Percentiles rank a stretch among this genome's conserved stretches.
phyloP scores from a whole-genome alignment of 2,797 vertebrate genomes.

The Meriones psammophilus region DNA sequence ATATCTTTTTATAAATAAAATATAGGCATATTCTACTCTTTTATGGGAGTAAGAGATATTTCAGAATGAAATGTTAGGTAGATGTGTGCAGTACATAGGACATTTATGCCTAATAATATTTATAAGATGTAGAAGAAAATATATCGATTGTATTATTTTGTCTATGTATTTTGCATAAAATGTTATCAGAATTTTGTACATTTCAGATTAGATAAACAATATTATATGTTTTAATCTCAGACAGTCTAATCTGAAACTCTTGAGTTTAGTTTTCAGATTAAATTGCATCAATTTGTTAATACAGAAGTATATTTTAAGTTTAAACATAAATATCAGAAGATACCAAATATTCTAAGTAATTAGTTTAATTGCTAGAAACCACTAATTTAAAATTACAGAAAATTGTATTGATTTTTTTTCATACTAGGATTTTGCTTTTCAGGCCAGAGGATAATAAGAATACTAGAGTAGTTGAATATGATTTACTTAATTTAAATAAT shows the following conservation, averaged over 20 bases:
- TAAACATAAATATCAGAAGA: not conserved
- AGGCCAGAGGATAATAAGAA: not conserved
- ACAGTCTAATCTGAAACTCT: not conserved
- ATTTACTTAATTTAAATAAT: not conserved
- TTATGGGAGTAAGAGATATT: not conserved
- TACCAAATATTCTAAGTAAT: not conserved
- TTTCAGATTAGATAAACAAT: not conserved
- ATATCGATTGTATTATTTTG: not conserved
- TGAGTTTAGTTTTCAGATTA: not conserved
- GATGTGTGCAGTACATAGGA: not conserved
- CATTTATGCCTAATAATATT: not conserved
- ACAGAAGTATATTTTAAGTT: not conserved
- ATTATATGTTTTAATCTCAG: not conserved
- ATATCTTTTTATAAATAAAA: not conserved
- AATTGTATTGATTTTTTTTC: not conserved
- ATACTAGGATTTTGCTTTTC: not conserved
- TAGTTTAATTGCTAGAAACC: slow-evolving; percentile 6
- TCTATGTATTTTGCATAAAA: not conserved
- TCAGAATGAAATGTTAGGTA: not conserved
- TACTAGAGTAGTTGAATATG: rapidly evolving
- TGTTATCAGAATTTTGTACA: not conserved
- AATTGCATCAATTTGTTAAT: not conserved
- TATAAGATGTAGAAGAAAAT: not conserved
- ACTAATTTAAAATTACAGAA: not conserved
- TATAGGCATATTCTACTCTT: not conserved